Evolutionary conservation across 2,888 invertebrate species (phyloP).

Genomic region (Epinotia brunnichana): DNA sequence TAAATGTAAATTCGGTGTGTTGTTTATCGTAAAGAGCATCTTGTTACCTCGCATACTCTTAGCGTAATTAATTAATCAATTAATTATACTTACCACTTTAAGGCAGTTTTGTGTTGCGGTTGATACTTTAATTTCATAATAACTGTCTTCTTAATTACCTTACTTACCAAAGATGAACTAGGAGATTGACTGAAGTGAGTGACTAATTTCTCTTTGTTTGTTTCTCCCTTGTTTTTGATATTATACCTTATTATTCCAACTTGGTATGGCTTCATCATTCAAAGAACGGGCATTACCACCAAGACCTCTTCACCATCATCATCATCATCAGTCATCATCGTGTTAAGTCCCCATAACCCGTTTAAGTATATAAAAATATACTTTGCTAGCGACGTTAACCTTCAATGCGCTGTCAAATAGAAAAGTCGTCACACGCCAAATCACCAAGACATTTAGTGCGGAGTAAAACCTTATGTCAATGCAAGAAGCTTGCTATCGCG

Average conservation of each 20-base stretch:
- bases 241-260: neutral
- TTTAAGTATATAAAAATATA: neutral
- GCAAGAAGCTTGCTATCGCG: no score
- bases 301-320: no score
- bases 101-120: neutral
- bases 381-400: neutral
- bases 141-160: no score
- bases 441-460: no score
- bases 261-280: no score
- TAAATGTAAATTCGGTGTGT: neutral
- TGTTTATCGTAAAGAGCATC: constrained; percentile 10
- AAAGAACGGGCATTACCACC: no score
- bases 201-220: neutral
- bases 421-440: no score
- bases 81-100: constrained; percentile 4
- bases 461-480: no score
- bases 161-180: no score
- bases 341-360: no score
- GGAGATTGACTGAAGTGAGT: no score
- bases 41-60: neutral
- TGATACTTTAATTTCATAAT: neutral
- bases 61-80: neutral
- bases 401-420: no score
- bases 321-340: neutral
- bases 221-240: neutral